phyloP scores from a whole-genome alignment of 2,888 invertebrate species.

The Drosophila subquinaria region DNA sequence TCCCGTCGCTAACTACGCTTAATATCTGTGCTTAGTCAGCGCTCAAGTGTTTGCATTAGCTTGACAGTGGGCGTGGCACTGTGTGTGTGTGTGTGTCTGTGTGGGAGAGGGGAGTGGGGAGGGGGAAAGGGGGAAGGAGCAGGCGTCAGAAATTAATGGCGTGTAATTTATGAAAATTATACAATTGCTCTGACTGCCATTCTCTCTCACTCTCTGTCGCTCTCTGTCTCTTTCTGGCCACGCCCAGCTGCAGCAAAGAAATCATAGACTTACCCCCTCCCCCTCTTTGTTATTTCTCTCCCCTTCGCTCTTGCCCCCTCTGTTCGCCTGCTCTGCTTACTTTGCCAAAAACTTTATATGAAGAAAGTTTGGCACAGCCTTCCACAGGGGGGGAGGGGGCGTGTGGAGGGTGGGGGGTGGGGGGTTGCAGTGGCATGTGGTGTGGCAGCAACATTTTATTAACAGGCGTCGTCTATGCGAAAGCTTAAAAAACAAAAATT shows the following conservation, averaged over 20 bases:
- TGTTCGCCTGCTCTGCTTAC: conserved; percentile 72
- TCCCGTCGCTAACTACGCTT: not conserved
- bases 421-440: not conserved
- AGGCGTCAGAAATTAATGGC: conserved; percentile 70
- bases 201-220: conserved; percentile 4
- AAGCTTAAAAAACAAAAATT: conserved; percentile 79
- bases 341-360: conserved; percentile 78
- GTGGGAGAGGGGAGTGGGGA: not conserved
- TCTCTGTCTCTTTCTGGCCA: conserved; percentile 10
- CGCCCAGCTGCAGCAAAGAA: conserved; percentile 55
- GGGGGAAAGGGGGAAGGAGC: not conserved
- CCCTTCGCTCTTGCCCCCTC: not conserved
- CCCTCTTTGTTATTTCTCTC: not conserved
- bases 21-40: conserved; percentile 9
- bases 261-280: conserved; percentile 31
- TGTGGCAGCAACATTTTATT: conserved; percentile 66
- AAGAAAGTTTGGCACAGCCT: conserved; percentile 70
- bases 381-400: conserved; percentile 31
- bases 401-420: no score
- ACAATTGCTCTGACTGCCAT: conserved; percentile 61
- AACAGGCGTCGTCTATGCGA: conserved; percentile 73
- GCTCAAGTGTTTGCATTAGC: conserved; percentile 58
- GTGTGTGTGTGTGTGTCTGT: not conserved
- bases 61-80: conserved; percentile 39
- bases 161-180: conserved; percentile 79